Percentiles rank a stretch among this genome's conserved stretches.
phyloP scores from a whole-genome alignment of 23 tunicate genomes.

The Styela plicata region DNA sequence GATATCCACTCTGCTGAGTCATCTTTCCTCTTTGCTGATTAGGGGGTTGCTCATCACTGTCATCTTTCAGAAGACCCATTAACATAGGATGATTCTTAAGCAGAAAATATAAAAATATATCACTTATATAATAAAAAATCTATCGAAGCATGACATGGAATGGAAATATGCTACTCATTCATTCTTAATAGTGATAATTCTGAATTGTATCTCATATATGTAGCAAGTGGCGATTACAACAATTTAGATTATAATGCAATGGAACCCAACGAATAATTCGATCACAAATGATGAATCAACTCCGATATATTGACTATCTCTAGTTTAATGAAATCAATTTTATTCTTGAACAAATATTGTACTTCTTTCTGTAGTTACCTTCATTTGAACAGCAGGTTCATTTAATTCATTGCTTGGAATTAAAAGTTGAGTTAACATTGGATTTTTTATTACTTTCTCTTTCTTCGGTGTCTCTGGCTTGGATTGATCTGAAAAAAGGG shows the following conservation, averaged over 20 bases:
- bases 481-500: not conserved
- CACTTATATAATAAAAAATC: too few relatives aligned
- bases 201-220: too few relatives aligned
- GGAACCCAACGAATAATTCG: too few relatives aligned
- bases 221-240: too few relatives aligned
- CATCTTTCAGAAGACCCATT: conserved; percentile 50
- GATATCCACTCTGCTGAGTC: not conserved
- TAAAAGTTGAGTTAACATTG: conserved; percentile 63
- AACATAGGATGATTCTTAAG: conserved; percentile 87
- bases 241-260: too few relatives aligned
- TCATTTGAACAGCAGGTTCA: conserved; percentile 37
- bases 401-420: conserved; percentile 22
- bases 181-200: too few relatives aligned
- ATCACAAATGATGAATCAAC: too few relatives aligned
- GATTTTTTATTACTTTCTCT: conserved; percentile 48
- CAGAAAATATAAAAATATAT: too few relatives aligned
- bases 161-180: too few relatives aligned
- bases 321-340: not conserved
- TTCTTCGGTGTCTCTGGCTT: not conserved
- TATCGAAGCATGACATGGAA: too few relatives aligned
- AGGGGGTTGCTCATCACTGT: not conserved
- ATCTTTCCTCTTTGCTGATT: conserved; percentile 12
- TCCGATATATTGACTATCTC: not conserved
- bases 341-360: not conserved
- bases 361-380: conserved; percentile 32